Evolutionary conservation across 2,797 vertebrate species (phyloP), one percentile per base, ranked within the genome.

Genomic region (Sebastes minor): DNA sequence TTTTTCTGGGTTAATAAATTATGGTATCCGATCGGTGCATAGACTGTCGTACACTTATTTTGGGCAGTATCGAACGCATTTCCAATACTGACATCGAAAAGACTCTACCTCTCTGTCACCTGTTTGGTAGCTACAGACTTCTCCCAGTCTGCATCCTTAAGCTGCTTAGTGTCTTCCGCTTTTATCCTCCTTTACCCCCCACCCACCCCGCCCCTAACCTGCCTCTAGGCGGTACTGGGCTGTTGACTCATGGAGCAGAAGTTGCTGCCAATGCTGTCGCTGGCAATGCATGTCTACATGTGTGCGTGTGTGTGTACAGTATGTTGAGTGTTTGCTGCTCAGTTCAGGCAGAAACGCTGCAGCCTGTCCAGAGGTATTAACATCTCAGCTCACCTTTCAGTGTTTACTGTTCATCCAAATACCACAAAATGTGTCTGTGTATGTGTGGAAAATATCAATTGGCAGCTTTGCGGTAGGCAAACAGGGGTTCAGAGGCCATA

Each of bases 181-280:
- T 10, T 25, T 27, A 16, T 64, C 27, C 42, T 61, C 38, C 38
- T 2, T 33, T 22, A 11, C 23, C 20, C 59, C 60, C 65, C 0
- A 35, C 63, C 33, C 69, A 55, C 64, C 71, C 30, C 71, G 18
- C 60, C 69, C 1, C 30, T 2, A 71, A 75, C 80, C 71, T 53
- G 62, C 79, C 78, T 74, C 49, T 4, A 65, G 71, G 81, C 70
- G 9, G 33, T 32, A 27, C 67, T 79, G 61, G 42, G 52, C 56
- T 85, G 76, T 81, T 87, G 90, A 86, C 68, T 89, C 84, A 82
- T 28, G 59, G 27, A 84, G 81, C 86, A 84, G 56, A 80, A 80
- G 78, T 68, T 64, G 69, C 78, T 88, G 83, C 61, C 82, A 81
- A 82, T 3, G 42, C 79, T 86, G 74, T 90, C 63, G 22, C 73